A percentile compares a stretch with the other conserved stretches of the same genome.
These are phyloP conservation scores for Felis catus DNA, from an alignment of 2,113 vertebrate genomes.

Conservation along the genomic window F.catus_Fca126_mat1.0 CM031424.1:28709501-28710000, in stretches of 20 bases:
- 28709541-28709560: no score
- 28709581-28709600: no score
- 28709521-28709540: no score
- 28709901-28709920: background rate
- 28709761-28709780: background rate
- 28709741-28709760: background rate
- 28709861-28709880: background rate
- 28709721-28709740: background rate
- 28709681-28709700: background rate
- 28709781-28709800: background rate
- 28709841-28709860: background rate
- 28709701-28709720: background rate
- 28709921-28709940: background rate
- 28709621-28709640: no score
- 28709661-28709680: background rate
- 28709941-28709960: background rate
- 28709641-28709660: no score
- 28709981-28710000: background rate
- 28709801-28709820: background rate
- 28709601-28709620: no score
- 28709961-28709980: background rate
- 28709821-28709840: background rate
- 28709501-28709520: no score
- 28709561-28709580: no score
- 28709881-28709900: background rate